Evolutionary conservation across 2,797 vertebrate species (phyloP).

Genomic region (Anas bernieri): DNA sequence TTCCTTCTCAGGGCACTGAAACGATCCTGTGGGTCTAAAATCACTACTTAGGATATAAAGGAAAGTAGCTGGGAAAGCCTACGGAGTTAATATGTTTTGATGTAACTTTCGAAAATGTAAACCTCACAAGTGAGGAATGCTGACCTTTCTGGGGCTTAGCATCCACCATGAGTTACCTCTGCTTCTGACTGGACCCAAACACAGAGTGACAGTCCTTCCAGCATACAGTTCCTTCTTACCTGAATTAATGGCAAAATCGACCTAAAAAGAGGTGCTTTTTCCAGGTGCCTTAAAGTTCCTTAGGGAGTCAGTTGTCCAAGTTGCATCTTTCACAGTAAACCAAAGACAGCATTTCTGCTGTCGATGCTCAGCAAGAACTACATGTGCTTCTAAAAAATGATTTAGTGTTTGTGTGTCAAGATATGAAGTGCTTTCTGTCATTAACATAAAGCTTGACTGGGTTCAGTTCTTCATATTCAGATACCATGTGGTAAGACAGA

Average conservation of each 20-base stretch:
- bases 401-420: neutral
- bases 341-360: neutral
- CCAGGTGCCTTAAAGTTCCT: neutral
- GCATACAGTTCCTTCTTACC: neutral
- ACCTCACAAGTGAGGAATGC: neutral
- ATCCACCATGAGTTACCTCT: neutral
- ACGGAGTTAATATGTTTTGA: neutral
- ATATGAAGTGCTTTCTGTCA: neutral
- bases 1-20: slow-evolving; percentile 8
- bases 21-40: neutral
- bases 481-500: neutral
- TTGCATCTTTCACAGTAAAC: neutral
- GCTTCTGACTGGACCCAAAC: neutral
- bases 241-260: neutral
- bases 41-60: neutral
- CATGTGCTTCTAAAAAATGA: neutral
- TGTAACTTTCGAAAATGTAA: neutral
- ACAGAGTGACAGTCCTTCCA: neutral
- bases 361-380: neutral
- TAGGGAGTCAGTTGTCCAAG: neutral
- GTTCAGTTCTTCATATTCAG: neutral
- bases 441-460: neutral
- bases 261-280: neutral
- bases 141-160: neutral
- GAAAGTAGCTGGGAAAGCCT: neutral